phyloP scores from a whole-genome alignment of 1,140 invertebrate genomes.

The Varroa destructor region DNA sequence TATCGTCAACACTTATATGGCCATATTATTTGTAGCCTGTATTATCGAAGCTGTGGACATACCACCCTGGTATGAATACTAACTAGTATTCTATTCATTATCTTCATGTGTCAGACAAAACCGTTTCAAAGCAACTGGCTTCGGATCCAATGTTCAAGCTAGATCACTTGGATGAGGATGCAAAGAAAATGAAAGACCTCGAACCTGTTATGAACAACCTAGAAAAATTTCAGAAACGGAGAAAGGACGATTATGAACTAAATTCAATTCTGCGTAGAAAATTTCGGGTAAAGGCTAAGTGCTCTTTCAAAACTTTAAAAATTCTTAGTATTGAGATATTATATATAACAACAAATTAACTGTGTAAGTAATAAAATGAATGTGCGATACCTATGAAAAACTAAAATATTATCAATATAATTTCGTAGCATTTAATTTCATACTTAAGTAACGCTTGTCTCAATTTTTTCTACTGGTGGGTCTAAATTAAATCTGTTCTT shows the following conservation, averaged over 20 bases:
- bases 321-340: constrained; percentile 1
- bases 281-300: constrained; percentile 56
- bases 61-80: too few relatives aligned
- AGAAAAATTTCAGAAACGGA: constrained; percentile 61
- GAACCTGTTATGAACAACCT: constrained; percentile 58
- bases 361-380: constrained; percentile 1
- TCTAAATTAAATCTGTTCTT: constrained; percentile 26
- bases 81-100: too few relatives aligned
- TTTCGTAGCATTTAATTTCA: too few relatives aligned
- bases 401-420: not conserved
- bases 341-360: not conserved
- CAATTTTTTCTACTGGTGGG: too few relatives aligned
- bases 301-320: constrained; percentile 28
- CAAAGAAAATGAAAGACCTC: constrained; percentile 52
- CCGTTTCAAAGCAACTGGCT: constrained; percentile 66
- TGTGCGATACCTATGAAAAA: constrained; percentile 10
- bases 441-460: too few relatives aligned
- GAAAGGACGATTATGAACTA: constrained; percentile 77
- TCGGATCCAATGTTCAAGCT: constrained; percentile 91
- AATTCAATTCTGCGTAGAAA: constrained; percentile 64
- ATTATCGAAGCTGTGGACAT: too few relatives aligned
- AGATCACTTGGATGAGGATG: constrained; percentile 75
- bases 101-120: constrained; percentile 55
- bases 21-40: constrained; percentile 27
- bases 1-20: too few relatives aligned